A percentile compares a stretch with the other conserved stretches of the same genome.
Evolutionary conservation across 2,888 invertebrate genomes (phyloP).

Genomic region (Cordilura impudica): DNA sequence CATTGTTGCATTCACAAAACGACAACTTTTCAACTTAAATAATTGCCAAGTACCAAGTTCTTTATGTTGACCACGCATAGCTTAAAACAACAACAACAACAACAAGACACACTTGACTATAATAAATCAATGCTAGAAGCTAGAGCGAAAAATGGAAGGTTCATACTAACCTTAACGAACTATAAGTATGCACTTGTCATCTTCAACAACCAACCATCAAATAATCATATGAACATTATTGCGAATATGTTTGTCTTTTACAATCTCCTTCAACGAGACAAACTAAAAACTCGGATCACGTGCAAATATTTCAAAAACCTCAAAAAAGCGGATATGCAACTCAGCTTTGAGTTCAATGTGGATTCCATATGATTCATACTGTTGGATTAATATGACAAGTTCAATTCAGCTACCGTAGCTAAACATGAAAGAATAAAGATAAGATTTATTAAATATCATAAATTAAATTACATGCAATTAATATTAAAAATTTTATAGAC

Average conservation of each 20-base stretch:
- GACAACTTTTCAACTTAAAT: conserved; percentile 51
- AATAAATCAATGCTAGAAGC: conserved; percentile 56
- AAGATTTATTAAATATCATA: too few species aligned
- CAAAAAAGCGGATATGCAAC: conserved; percentile 46
- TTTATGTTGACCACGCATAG: conserved; percentile 51
- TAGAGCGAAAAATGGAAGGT: conserved; percentile 38
- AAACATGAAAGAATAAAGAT: too few species aligned
- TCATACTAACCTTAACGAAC: not conserved
- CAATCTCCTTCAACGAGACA: not conserved
- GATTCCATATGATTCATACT: too few species aligned
- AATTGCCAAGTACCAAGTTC: conserved; percentile 37
- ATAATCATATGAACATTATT: conserved; percentile 19
- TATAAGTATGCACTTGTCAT: conserved; percentile 32
- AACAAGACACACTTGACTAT: conserved; percentile 22
- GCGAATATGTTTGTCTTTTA: conserved; percentile 42
- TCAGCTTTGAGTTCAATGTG: too few species aligned
- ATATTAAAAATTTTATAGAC: too few species aligned
- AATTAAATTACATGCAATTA: too few species aligned
- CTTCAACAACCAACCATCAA: conserved; percentile 40
- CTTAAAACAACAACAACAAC: not conserved
- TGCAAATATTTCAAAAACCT: conserved; percentile 46
- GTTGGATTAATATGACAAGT: too few species aligned
- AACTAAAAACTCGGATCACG: conserved; percentile 14
- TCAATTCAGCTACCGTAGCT: too few species aligned
- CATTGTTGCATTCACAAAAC: conserved; percentile 54